Evolutionary conservation across 2,888 invertebrate genomes (phyloP).

Genomic region (Pemphredon lugubris): DNA sequence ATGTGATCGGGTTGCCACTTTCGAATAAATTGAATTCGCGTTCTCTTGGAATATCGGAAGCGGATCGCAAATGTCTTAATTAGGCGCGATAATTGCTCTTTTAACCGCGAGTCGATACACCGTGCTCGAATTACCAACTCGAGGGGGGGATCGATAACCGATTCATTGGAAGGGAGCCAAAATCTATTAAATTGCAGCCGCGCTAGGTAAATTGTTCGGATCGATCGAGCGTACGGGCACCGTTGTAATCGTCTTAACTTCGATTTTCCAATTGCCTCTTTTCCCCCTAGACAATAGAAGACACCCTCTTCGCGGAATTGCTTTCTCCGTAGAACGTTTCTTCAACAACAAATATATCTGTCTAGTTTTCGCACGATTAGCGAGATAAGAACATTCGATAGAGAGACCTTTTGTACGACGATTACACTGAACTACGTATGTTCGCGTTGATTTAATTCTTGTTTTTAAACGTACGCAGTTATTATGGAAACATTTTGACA

Average conservation of each 20-base stretch:
- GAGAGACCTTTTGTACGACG: too few relatives aligned
- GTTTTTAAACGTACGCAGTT: too few relatives aligned
- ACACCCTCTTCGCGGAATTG: constrained; percentile 22
- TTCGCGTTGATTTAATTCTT: too few relatives aligned
- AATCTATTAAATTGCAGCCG: constrained; percentile 53
- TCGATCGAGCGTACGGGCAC: constrained; percentile 39
- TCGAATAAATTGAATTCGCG: too few relatives aligned
- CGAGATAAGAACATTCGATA: background rate
- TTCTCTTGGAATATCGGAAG: background rate
- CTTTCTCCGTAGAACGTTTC: background rate
- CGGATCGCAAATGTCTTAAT: too few relatives aligned
- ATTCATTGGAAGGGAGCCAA: constrained; percentile 44
- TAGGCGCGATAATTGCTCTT: too few relatives aligned
- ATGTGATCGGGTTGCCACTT: background rate
- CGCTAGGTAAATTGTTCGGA: constrained; percentile 51
- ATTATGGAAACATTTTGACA: too few relatives aligned
- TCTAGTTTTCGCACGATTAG: constrained; percentile 2
- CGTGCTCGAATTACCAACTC: constrained; percentile 40
- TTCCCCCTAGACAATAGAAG: constrained; percentile 45
- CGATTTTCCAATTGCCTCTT: constrained; percentile 63
- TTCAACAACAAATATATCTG: background rate
- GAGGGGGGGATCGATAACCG: constrained; percentile 45
- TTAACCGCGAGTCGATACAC: constrained; percentile 24
- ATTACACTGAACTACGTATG: too few relatives aligned
- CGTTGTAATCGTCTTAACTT: constrained; percentile 64